Evolutionary conservation across 2,113 vertebrate species (phyloP).

Genomic region (Coracopsis vasa): DNA sequence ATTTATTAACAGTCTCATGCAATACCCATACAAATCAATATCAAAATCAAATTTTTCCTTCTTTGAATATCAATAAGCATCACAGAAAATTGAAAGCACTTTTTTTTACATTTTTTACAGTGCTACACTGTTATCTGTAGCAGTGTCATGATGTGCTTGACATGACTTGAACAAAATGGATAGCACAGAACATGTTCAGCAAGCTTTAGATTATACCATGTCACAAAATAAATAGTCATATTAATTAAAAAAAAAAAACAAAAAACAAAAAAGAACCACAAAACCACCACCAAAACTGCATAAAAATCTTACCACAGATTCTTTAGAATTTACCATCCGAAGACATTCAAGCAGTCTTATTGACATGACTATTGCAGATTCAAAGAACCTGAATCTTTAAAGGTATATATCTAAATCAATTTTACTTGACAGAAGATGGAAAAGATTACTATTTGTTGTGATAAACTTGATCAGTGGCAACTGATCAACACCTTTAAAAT

Average conservation of each 20-base stretch:
- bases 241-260: background rate
- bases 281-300: background rate
- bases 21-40: background rate
- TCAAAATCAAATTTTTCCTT: background rate
- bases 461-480: background rate
- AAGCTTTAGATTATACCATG: background rate
- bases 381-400: background rate
- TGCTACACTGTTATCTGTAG: accelerated
- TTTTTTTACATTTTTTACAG: background rate
- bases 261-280: background rate
- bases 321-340: background rate
- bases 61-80: background rate
- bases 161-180: background rate
- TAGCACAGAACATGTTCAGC: background rate
- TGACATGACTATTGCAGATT: background rate
- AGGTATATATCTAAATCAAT: background rate
- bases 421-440: background rate
- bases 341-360: background rate
- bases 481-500: background rate
- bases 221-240: background rate
- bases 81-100: background rate
- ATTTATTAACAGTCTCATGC: background rate
- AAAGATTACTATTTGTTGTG: background rate
- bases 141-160: background rate
- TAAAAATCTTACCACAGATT: background rate